phyloP scores from a whole-genome alignment of 2,888 invertebrate genomes.

The Eilema caniola region DNA sequence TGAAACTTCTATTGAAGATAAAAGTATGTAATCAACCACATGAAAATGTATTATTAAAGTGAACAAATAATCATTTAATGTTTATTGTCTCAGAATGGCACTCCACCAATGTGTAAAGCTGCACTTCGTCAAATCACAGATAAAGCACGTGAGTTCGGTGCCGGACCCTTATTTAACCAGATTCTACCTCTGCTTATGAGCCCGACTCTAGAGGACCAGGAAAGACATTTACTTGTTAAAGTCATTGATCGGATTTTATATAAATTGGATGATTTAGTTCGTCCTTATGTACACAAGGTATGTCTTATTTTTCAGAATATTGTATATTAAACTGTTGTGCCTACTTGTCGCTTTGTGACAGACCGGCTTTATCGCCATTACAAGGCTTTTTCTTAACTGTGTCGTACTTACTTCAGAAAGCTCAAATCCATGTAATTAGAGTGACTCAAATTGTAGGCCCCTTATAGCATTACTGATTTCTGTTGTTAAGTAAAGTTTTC shows the following conservation, averaged over 20 bases:
- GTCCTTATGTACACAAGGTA: constrained; percentile 99
- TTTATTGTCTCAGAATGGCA: constrained; percentile 91
- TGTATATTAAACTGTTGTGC: no score
- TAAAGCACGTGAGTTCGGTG: constrained; percentile 99
- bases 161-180: constrained; percentile 99
- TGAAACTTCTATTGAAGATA: constrained; percentile 99
- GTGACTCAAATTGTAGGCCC: no score
- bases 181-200: constrained; percentile 99
- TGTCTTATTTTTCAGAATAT: constrained; percentile 32
- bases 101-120: constrained; percentile 99
- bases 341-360: no score
- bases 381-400: no score
- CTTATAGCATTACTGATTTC: no score
- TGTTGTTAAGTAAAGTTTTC: no score
- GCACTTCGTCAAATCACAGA: constrained; percentile 99
- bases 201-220: constrained; percentile 99
- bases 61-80: background rate
- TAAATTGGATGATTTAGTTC: constrained; percentile 98
- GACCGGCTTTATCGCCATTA: no score
- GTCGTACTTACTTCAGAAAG: no score
- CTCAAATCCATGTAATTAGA: no score
- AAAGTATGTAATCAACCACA: constrained; percentile 84
- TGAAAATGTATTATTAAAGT: background rate
- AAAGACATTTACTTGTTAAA: constrained; percentile 99
- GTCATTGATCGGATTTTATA: constrained; percentile 99